A percentile compares a stretch with the other conserved stretches of the same genome.
phyloP scores from a whole-genome alignment of 2,113 vertebrate species.

The Cyanoramphus novaezelandiae region DNA sequence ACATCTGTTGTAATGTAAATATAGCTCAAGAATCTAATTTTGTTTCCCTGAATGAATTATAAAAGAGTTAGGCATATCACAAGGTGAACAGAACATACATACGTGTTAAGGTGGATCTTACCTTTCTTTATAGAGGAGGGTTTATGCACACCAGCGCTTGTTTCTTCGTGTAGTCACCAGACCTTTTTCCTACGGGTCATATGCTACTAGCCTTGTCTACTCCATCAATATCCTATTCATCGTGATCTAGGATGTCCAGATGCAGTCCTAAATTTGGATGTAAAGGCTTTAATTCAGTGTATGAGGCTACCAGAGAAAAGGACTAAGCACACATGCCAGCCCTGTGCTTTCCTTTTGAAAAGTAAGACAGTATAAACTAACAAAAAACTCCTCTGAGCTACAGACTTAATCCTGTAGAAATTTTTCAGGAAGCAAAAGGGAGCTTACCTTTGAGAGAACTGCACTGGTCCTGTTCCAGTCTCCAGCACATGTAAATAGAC shows the following conservation, averaged over 20 bases:
- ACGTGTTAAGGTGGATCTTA: neutral
- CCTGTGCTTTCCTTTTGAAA: neutral
- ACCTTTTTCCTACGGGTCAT: neutral
- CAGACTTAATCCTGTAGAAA: neutral
- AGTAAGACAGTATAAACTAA: neutral
- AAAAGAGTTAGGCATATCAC: neutral
- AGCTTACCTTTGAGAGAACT: constrained; percentile 3
- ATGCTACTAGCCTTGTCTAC: neutral
- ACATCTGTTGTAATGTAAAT: neutral
- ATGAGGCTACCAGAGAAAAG: neutral
- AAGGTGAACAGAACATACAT: neutral
- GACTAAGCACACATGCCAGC: neutral
- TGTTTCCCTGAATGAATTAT: neutral
- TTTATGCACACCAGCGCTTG: neutral
- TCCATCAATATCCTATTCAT: neutral
- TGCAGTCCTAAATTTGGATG: neutral
- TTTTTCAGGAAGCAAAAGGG: neutral
- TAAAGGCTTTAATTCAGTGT: neutral
- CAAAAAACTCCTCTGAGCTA: neutral
- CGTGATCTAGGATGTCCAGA: neutral
- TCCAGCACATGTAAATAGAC: constrained; percentile 31
- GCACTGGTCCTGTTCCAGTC: neutral
- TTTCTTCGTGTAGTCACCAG: neutral
- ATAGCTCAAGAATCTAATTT: neutral
- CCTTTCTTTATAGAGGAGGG: neutral